Evolutionary conservation across 2,888 invertebrate species (phyloP), one percentile per base, ranked within the genome.

Genomic region (Prosopocoilus inquinatus): DNA sequence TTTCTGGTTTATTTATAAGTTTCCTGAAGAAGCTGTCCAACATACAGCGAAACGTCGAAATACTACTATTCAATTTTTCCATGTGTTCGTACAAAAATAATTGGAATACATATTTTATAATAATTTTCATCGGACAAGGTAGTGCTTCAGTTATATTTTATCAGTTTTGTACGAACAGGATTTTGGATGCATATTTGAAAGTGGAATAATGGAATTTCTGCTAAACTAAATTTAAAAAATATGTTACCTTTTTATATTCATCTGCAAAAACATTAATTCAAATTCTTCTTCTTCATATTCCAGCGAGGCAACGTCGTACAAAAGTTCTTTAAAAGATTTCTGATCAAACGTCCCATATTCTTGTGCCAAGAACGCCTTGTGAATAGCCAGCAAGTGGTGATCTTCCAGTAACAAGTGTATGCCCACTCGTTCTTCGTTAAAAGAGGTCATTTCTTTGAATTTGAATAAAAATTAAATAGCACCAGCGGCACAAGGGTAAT

Each of bases 241-340:
- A 7, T 7, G 36, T 53, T 67, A 73, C 73, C 74, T 69, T 60
- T 62, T 61, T 13, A 64, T 63, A 58, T 70, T 70, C 70, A 85
- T 85, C 77, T 86, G 85, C 54, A 81, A 71, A 73, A 87, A 89
- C 12, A 88, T 72, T 61, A 82, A 79, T 43, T 84, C 80, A 59
- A 80, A 87, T 44, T 86, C 84, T 43, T 86, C 84, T 35, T 85
- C 82, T 35, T 79, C 78, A 58, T 81, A 83, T 50, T 79, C 78
- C 9, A 83, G 75, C 57, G 78, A 79, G 0, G 81, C 78, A 41
- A 79, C 60, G 1, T 70, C 78, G 39, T 70, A 67, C 8, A 84
- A 66, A 20, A 79, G 58, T 13, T 75, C 72, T 60, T 80, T 73
- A 47, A 84, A 77, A 60, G 79, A 75, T 1, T 68, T 70, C 1